These are phyloP conservation scores for Caenorhabditis uteleia DNA, from an alignment of 2,888 invertebrate species.

Conservation along the genomic window DNA sequence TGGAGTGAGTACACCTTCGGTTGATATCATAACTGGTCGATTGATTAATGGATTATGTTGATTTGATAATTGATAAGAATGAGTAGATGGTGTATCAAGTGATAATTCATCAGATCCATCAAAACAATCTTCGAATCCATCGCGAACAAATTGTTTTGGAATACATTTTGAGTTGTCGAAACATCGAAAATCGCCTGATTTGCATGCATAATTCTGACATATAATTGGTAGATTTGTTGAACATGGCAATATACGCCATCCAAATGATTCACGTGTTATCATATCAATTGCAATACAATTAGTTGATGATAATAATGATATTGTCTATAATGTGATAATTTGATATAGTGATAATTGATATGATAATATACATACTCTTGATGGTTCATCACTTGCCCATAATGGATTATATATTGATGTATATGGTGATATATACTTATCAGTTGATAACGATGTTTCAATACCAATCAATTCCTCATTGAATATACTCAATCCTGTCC, in stretches of 20 bases:
- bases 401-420: constrained; percentile 42
- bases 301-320: too few relatives aligned
- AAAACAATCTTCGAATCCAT: constrained; percentile 53
- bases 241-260: constrained; percentile 56
- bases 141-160: constrained; percentile 42
- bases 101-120: constrained; percentile 59
- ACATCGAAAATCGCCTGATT: constrained; percentile 50
- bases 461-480: not conserved
- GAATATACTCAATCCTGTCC: constrained; percentile 17
- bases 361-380: constrained; percentile 15
- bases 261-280: constrained; percentile 17
- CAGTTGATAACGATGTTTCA: constrained; percentile 1
- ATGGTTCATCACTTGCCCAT: constrained; percentile 41
- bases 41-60: not conserved
- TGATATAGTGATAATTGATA: too few relatives aligned
- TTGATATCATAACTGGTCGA: constrained; percentile 7
- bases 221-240: constrained; percentile 36
- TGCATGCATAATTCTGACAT: constrained; percentile 62
- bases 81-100: not conserved
- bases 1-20: constrained; percentile 18
- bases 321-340: too few relatives aligned
- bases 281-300: constrained; percentile 41
- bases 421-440: constrained; percentile 3
- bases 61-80: too few relatives aligned
- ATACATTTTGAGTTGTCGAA: constrained; percentile 57